Conservation (phyloP, 2,113 vertebrate species). For the Ovis aries region ARS-UI_Ramb_v3.0 NC_056068.1:22699501-22700000, state of each 20-base stretch:
- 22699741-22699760: background rate
- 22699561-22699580: background rate
- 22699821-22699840: background rate
- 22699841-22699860: background rate
- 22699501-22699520: background rate
- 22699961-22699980: background rate
- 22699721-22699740: background rate
- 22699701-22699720: background rate
- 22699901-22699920: background rate
- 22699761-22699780: background rate
- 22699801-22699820: background rate
- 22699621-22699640: background rate
- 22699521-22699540: background rate
- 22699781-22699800: background rate
- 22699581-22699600: background rate
- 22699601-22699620: background rate
- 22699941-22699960: background rate
- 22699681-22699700: background rate
- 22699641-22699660: background rate
- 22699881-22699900: background rate
- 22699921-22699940: background rate
- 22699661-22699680: background rate
- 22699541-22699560: background rate
- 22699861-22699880: background rate
- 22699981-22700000: background rate